Evolutionary conservation across 2,113 vertebrate genomes (phyloP), one percentile per base, ranked within the genome.

Genomic region (Illadopsis cleaveri): DNA sequence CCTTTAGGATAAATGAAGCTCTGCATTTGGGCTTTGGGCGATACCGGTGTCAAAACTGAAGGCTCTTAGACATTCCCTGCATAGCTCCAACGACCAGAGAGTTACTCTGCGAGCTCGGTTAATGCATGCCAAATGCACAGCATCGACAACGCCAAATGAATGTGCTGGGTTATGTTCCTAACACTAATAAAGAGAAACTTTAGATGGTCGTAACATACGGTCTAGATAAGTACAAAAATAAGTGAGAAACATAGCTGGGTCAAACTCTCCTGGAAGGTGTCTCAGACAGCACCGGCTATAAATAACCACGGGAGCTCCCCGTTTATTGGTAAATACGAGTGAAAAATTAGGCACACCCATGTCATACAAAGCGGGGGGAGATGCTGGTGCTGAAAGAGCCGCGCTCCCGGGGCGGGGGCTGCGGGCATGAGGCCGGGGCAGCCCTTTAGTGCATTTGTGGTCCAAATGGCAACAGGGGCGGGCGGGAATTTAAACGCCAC

Each of bases 141-240:
- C 91, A 81, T 21, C 72, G 60, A 51, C 93, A n/a, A 45, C 21
- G 51, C 95, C 91, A 48, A 90, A 86, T 27, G 80, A 78, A 94
- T 51, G 89, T 12, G 81, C 95, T 91, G 95, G 89, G 90, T 94
- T 95, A 62, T 90, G 96, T 90, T 79, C 91, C 81, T 70, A 77
- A 88, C 94, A 72, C 93, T 93, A 91, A 94, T 87, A 93, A 95
- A 95, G 89, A 95, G 95, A 94, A 96, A 97, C 89, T 96, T 95
- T 35, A 62, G 93, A 42, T 25, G 94, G 81, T 65, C 78, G 10
- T 50, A 94, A 72, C 89, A 30, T 30, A 51, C 24, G 47, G 64
- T 57, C 79, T 51, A 75, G 95, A 91, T 92, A 89, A 95, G 93
- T 58, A 33, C 80, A 48, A 89, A 83, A 84, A 64, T 51, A 70